Evolutionary conservation across 2,113 vertebrate genomes (phyloP).

Genomic region (Perccottus glenii): DNA sequence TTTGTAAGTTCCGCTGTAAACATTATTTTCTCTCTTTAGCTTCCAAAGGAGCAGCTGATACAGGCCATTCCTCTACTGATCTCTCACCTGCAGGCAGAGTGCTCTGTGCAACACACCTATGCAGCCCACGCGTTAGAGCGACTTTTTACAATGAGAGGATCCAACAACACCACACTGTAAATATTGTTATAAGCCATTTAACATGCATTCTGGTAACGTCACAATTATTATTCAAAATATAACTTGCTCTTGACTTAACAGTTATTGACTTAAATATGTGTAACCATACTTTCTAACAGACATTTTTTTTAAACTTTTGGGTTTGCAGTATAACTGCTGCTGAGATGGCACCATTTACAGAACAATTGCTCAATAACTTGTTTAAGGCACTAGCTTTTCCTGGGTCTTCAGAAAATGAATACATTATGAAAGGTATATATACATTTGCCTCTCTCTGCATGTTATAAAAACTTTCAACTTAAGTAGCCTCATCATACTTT

Average conservation of each 20-base stretch:
- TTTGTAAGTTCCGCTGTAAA: neutral
- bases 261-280: too few relatives aligned
- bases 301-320: neutral
- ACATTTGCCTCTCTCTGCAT: neutral
- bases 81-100: slow-evolving; percentile 91
- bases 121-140: slow-evolving; percentile 95
- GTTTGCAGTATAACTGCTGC: slow-evolving; percentile 86
- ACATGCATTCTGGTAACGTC: neutral
- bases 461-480: neutral
- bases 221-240: too few relatives aligned
- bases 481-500: slow-evolving; percentile 4
- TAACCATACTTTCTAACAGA: too few relatives aligned
- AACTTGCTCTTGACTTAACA: too few relatives aligned
- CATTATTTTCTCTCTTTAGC: slow-evolving; percentile 74
- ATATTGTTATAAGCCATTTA: slow-evolving; percentile 5
- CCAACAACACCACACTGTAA: slow-evolving; percentile 90
- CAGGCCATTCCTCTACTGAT: slow-evolving; percentile 91
- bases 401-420: slow-evolving; percentile 97
- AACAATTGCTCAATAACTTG: slow-evolving; percentile 92
- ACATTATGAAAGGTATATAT: slow-evolving; percentile 96
- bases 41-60: slow-evolving; percentile 95
- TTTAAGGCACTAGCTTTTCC: slow-evolving; percentile 94
- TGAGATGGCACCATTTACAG: slow-evolving; percentile 93
- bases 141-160: slow-evolving; percentile 95
- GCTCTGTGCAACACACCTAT: slow-evolving; percentile 94